Evolutionary conservation across 2,888 invertebrate genomes (phyloP), one percentile per base, ranked within the genome.

Genomic region (Eugnorisma glareosa): DNA sequence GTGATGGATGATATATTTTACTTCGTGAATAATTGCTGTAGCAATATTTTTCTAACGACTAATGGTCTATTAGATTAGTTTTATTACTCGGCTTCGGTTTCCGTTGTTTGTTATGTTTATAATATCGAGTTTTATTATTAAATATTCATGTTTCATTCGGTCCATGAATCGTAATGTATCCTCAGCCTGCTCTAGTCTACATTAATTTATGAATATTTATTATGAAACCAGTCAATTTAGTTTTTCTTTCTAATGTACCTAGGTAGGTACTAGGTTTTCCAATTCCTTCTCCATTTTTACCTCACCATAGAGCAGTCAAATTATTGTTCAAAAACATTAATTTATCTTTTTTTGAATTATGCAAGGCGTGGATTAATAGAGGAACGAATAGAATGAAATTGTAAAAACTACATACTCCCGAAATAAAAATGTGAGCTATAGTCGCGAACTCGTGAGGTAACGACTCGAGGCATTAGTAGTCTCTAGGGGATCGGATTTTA

Each of bases 1-100:
- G 83, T 92, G 92, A 92, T 92, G 91, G 91, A 92, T 92, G 91
- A 88, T 89, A 88, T 88, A 73, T 89, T 89, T 84, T 89, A 77
- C 82, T 73, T 88, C 82, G 86, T 82, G 54, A 86, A 61, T 70
- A 67, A 67, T 72, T 82, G 57, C 48, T 64, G 45, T 51, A 28
- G 45, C 24, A 72, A 66, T 83, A 28, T 75, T 68, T 72, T 73
- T 72, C 24, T 75, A 59, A 63, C 74, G 81, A 73, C 37, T 71
- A 71, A 57, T 28, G 40, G 40, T 57, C 35, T 54, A 24, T 45
- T 79, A 37, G 24, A 72, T 83, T 48, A 37, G 10, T 43, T 59
- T 67, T 63, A 64, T 61, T 48, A 48, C 10, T 67, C 35, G 43
- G 24, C 40, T 51, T 69, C 8, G 21, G 51, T 77, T 63, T 43